A percentile compares a stretch with the other conserved stretches of the same genome.
Conservation (phyloP, 2,797 vertebrate genomes). For the Arctocebus calabarensis region DNA sequence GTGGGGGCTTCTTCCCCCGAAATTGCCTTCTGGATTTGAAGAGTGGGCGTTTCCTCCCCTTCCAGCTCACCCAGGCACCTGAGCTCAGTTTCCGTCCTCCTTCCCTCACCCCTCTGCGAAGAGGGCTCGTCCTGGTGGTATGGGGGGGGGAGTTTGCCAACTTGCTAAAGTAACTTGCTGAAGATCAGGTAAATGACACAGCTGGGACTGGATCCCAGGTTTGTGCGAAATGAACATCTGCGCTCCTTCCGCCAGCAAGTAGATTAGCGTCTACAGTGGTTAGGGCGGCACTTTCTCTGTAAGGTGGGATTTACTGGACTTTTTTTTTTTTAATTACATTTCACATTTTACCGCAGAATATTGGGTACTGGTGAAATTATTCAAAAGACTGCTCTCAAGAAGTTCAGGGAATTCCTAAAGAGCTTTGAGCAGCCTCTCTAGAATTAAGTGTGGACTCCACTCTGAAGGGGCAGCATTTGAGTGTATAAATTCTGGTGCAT, state of each 20-base stretch:
- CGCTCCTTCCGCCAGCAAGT: background rate
- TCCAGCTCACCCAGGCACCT: background rate
- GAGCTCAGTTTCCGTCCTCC: background rate
- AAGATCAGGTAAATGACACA: background rate
- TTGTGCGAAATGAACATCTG: background rate
- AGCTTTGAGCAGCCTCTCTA: background rate
- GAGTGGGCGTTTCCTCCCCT: background rate
- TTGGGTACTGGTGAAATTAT: slow-evolving; percentile 21
- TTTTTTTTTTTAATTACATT: background rate
- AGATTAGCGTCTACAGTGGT: background rate
- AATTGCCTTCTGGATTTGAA: slow-evolving; percentile 2
- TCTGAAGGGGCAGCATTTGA: background rate
- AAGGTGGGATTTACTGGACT: background rate
- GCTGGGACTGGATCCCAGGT: background rate
- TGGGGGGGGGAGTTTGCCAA: background rate
- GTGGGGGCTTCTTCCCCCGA: background rate
- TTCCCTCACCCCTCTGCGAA: fast-evolving
- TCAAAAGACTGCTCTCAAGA: slow-evolving; percentile 21
- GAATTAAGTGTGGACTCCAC: background rate
- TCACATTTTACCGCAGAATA: slow-evolving; percentile 4
- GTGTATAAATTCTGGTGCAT: background rate
- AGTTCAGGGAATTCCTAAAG: background rate
- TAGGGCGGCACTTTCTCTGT: background rate
- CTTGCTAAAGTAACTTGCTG: background rate
- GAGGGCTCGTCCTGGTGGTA: background rate